Conservation (phyloP, 2,113 vertebrate genomes). For the Sylvilagus bachmani region DNA sequence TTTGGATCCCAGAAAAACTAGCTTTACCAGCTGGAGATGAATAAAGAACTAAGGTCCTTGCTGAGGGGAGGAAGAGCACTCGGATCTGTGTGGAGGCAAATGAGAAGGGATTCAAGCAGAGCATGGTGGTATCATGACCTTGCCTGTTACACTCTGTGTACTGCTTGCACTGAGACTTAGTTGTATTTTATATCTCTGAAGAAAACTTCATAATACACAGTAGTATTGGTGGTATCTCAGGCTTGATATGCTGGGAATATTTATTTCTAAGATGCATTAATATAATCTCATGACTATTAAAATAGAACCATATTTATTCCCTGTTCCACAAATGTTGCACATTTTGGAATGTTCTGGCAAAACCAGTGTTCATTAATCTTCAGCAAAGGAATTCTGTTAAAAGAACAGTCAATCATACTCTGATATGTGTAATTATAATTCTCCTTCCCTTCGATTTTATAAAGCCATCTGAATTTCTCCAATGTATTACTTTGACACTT, state of each 20-base stretch:
- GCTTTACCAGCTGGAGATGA: background rate
- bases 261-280: slow-evolving; percentile 14
- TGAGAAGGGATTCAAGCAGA: fast-evolving
- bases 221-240: background rate
- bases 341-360: slow-evolving; percentile 65
- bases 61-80: fast-evolving
- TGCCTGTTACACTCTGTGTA: background rate
- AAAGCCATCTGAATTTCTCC: slow-evolving; percentile 83
- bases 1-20: background rate
- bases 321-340: background rate
- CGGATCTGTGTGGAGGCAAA: background rate
- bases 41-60: fast-evolving
- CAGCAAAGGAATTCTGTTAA: slow-evolving; percentile 85
- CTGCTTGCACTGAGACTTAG: background rate
- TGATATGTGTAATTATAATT: slow-evolving; percentile 86
- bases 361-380: slow-evolving; percentile 54
- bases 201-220: background rate
- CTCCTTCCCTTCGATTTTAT: slow-evolving; percentile 82
- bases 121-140: fast-evolving
- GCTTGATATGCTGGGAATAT: background rate
- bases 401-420: slow-evolving; percentile 84
- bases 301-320: background rate
- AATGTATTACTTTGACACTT: slow-evolving; percentile 81
- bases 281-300: slow-evolving; percentile 6
- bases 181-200: background rate